Percentiles rank a stretch among this genome's conserved stretches.
Conservation (phyloP, 2,888 invertebrate genomes). For the Acanthosepion esculentum region DNA sequence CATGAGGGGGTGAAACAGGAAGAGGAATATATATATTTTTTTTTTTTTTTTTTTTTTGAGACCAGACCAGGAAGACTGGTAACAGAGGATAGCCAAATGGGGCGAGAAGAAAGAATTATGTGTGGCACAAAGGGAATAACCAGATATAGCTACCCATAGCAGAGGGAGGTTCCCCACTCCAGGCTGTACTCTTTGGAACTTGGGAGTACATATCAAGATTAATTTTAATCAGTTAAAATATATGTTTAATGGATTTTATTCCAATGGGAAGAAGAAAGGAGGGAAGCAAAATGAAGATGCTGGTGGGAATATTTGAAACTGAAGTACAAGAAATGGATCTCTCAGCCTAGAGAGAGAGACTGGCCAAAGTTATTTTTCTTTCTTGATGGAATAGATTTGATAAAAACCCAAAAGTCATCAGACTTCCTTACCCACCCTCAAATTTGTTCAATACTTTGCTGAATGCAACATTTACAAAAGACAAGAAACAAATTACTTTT, state of each 20-base stretch:
- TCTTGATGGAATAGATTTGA: background rate
- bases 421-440: background rate
- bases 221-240: too few species aligned
- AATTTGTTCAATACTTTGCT: background rate
- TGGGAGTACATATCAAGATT: too few species aligned
- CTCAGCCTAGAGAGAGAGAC: background rate
- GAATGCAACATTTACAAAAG: background rate
- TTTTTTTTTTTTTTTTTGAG: background rate
- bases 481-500: background rate
- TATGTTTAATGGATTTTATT: too few species aligned
- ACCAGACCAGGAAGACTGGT: background rate
- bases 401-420: background rate
- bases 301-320: too few species aligned
- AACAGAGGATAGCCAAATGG: background rate
- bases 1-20: background rate
- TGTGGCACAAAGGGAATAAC: too few species aligned
- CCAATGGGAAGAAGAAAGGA: too few species aligned
- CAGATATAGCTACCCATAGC: too few species aligned
- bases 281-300: too few species aligned
- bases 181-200: too few species aligned
- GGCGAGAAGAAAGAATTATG: background rate
- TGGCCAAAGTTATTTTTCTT: background rate
- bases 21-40: background rate
- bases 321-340: too few species aligned
- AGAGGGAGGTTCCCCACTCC: too few species aligned